These are phyloP conservation scores for Xestobium rufovillosum DNA, from an alignment of 2,888 invertebrate genomes.

Conservation along the genomic window DNA sequence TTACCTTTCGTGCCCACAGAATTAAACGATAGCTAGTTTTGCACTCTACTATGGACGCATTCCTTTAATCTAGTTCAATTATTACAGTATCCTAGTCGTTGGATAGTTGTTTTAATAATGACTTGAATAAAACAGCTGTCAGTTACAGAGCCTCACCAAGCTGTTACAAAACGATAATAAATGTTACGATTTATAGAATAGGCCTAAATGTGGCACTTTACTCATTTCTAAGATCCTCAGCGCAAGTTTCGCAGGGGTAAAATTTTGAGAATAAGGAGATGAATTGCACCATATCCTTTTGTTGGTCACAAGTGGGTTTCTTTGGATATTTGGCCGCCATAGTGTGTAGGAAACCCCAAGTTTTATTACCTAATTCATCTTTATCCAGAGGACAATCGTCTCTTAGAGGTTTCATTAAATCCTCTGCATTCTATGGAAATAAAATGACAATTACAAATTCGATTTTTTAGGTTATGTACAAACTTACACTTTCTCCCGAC, in stretches of 20 bases:
- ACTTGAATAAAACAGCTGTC: too few relatives aligned
- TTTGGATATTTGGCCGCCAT: constrained; percentile 94
- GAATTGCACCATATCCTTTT: constrained; percentile 71
- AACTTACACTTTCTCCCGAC: constrained; percentile 18
- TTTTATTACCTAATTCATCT: constrained; percentile 65
- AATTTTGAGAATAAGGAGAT: constrained; percentile 77
- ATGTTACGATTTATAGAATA: constrained; percentile 6
- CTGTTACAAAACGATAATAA: background rate
- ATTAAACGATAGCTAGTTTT: too few relatives aligned
- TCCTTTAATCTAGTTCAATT: too few relatives aligned
- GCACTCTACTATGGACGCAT: too few relatives aligned
- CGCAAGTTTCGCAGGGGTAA: constrained; percentile 90
- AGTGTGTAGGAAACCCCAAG: constrained; percentile 94
- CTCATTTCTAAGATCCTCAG: constrained; percentile 80
- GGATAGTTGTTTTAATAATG: too few relatives aligned
- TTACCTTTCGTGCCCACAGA: too few relatives aligned
- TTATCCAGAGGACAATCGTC: constrained; percentile 70
- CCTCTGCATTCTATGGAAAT: constrained; percentile 16
- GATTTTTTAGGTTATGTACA: constrained; percentile 11
- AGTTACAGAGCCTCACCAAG: too few relatives aligned
- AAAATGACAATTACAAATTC: constrained; percentile 6
- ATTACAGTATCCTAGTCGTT: too few relatives aligned
- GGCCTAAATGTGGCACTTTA: constrained; percentile 38
- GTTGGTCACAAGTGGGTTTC: constrained; percentile 63
- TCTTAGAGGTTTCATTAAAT: constrained; percentile 23